Conservation (phyloP, 2,888 invertebrate species). For the Colostygia pectinataria region DNA sequence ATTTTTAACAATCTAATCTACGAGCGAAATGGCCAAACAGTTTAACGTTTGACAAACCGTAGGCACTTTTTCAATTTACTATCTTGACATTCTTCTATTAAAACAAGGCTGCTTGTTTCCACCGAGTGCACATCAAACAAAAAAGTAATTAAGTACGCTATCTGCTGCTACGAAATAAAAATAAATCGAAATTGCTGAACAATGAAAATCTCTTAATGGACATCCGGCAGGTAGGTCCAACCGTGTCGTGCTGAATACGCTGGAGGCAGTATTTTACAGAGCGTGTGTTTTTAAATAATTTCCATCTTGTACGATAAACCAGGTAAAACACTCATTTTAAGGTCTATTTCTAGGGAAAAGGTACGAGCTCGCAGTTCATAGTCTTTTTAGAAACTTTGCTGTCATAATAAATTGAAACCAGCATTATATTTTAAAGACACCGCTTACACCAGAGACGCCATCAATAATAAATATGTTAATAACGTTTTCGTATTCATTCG, state of each 20-base stretch:
- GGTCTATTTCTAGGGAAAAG: too few species aligned
- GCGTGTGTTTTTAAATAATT: background rate
- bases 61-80: constrained; percentile 49
- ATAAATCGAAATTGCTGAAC: constrained; percentile 56
- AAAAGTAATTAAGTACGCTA: constrained; percentile 66
- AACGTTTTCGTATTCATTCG: constrained; percentile 55
- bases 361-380: background rate
- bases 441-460: constrained; percentile 28
- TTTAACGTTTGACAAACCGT: constrained; percentile 43
- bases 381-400: constrained; percentile 15
- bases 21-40: constrained; percentile 30
- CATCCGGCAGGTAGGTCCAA: constrained; percentile 31
- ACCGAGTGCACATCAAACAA: constrained; percentile 55
- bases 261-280: constrained; percentile 1
- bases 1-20: constrained; percentile 19
- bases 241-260: constrained; percentile 10
- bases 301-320: background rate
- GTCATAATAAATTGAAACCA: constrained; percentile 20
- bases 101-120: constrained; percentile 45
- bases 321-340: background rate
- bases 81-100: constrained; percentile 39
- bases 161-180: constrained; percentile 46
- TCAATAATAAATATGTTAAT: constrained; percentile 46
- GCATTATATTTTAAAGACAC: constrained; percentile 15
- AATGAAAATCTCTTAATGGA: constrained; percentile 48